Evolutionary conservation across 2,797 vertebrate species (phyloP).

Genomic region (Zalophus californianus): DNA sequence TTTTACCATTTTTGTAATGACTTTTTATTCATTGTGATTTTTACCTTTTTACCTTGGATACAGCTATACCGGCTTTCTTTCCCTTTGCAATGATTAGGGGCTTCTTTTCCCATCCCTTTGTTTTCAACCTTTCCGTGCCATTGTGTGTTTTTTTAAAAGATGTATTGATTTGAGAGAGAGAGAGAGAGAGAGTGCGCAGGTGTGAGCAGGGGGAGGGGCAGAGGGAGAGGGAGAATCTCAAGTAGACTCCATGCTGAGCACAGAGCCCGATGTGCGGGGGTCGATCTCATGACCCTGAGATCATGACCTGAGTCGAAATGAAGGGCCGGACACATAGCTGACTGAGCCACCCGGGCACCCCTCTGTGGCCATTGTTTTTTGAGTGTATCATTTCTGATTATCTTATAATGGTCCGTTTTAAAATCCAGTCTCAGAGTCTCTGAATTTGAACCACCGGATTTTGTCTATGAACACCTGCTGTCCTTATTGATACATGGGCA

Average conservation of each 20-base stretch:
- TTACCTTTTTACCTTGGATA: background rate
- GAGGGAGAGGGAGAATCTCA: background rate
- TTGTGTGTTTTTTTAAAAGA: background rate
- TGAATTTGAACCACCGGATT: background rate
- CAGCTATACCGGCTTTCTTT: background rate
- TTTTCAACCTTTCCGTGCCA: background rate
- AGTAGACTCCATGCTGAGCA: background rate
- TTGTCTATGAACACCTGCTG: background rate
- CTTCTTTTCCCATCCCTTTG: background rate
- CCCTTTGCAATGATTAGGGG: background rate
- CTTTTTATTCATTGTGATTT: slow-evolving; percentile 30
- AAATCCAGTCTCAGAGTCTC: slow-evolving; percentile 3
- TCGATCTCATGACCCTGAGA: background rate
- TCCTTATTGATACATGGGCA: background rate
- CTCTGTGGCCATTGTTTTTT: background rate
- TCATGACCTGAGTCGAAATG: background rate
- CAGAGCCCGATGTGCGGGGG: background rate
- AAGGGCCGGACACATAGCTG: too few species aligned
- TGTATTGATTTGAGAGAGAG: background rate
- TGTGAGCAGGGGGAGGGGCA: background rate
- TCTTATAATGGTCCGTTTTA: background rate
- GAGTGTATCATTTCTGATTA: background rate
- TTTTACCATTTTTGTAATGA: background rate
- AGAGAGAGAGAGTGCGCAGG: background rate
- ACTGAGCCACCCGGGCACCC: background rate